These are phyloP conservation scores for Apis cerana DNA, from an alignment of 1,140 invertebrate genomes.

Conservation along the genomic window DNA sequence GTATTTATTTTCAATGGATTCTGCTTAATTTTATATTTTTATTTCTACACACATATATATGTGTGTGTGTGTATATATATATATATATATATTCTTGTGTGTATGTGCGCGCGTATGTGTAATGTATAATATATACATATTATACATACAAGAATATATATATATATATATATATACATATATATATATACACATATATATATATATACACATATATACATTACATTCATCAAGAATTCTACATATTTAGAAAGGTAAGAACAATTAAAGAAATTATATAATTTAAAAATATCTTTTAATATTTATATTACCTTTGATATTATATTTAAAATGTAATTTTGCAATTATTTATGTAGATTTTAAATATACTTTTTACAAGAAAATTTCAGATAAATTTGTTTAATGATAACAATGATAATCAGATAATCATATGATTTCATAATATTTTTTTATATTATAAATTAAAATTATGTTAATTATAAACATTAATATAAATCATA, in stretches of 20 bases:
- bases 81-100: not conserved
- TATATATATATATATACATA: conserved; percentile 16
- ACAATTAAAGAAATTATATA: not conserved
- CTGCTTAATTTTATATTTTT: conserved; percentile 6
- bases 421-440: not conserved
- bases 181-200: not conserved
- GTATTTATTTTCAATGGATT: conserved; percentile 34
- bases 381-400: not conserved
- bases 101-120: too few relatives aligned
- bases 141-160: too few relatives aligned
- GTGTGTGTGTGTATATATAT: too few relatives aligned
- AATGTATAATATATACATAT: too few relatives aligned
- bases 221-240: conserved; percentile 7
- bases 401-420: not conserved
- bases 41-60: conserved; percentile 26
- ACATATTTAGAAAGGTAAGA: conserved; percentile 19
- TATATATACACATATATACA: not conserved
- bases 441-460: not conserved
- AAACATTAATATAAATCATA: not conserved
- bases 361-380: not conserved
- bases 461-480: not conserved
- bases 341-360: not conserved
- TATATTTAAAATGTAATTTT: conserved; percentile 11
- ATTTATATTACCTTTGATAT: conserved; percentile 18
- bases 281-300: not conserved